phyloP scores from a whole-genome alignment of 2,113 vertebrate genomes.

The Mohoua ochrocephala region DNA sequence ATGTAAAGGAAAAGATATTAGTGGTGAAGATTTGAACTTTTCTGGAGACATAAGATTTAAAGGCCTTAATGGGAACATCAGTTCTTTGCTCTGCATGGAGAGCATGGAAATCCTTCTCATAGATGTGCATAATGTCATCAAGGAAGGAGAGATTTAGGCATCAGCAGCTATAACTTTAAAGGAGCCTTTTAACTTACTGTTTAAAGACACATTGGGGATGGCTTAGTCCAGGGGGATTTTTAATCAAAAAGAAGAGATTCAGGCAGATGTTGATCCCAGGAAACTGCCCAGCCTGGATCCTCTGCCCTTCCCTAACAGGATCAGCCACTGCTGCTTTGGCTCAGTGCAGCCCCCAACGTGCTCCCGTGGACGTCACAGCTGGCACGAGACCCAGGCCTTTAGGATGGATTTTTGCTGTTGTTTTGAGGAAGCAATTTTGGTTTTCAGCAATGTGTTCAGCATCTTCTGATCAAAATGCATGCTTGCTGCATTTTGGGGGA shows the following conservation, averaged over 20 bases:
- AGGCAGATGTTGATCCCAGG: not conserved
- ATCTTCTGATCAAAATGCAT: not conserved
- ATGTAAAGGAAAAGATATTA: not conserved
- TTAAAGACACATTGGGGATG: not conserved
- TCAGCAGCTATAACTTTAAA: not conserved
- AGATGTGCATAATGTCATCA: not conserved
- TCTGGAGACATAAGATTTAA: conserved; percentile 13
- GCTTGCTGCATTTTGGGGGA: not conserved
- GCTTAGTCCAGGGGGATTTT: not conserved
- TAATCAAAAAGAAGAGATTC: not conserved
- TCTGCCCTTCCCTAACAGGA: not conserved
- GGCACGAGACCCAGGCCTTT: not conserved
- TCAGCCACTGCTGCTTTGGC: not conserved
- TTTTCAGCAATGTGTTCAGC: not conserved
- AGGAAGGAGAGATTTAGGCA: not conserved
- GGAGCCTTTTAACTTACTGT: not conserved
- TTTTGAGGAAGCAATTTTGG: not conserved
- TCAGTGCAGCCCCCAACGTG: not conserved
- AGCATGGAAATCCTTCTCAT: not conserved
- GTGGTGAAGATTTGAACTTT: conserved; percentile 3
- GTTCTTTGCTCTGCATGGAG: not conserved
- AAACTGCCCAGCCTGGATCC: not conserved
- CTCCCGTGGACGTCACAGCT: not conserved
- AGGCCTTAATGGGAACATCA: conserved; percentile 23
- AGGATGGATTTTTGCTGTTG: not conserved